Conservation (phyloP, 2,888 invertebrate species). For the Drosophila diplacantha region DNA sequence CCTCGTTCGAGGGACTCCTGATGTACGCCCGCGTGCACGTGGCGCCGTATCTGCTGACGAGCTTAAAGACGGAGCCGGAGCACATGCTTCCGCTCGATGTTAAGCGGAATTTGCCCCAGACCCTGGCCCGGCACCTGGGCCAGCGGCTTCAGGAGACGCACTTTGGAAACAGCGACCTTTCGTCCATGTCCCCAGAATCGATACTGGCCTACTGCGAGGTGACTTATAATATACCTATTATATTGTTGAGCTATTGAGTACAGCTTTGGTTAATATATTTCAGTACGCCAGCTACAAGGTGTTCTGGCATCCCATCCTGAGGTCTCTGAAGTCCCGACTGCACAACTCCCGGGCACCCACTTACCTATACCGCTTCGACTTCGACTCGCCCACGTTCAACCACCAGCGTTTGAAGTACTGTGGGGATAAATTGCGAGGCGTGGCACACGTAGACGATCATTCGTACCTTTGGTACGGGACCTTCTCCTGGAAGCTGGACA, state of each 20-base stretch:
- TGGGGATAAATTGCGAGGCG: conserved; percentile 69
- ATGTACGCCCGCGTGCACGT: conserved; percentile 65
- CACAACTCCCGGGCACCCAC: conserved; percentile 59
- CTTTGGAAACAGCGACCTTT: conserved; percentile 57
- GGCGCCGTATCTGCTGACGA: conserved; percentile 61
- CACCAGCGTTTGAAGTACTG: conserved; percentile 72
- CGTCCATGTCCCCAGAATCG: conserved; percentile 66
- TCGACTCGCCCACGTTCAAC: conserved; percentile 76
- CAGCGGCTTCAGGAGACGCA: conserved; percentile 49
- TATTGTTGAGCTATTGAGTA: not conserved
- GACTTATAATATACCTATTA: conserved; percentile 1
- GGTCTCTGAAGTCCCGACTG: conserved; percentile 62
- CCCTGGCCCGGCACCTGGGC: conserved; percentile 56
- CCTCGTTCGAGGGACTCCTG: conserved; percentile 74
- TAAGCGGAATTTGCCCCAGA: conserved; percentile 48
- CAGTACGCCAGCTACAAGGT: conserved; percentile 74
- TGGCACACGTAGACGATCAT: conserved; percentile 76
- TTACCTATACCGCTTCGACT: conserved; percentile 76
- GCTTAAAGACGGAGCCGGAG: conserved; percentile 61
- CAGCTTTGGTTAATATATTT: conserved; percentile 15
- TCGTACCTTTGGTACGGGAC: conserved; percentile 75
- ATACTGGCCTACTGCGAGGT: conserved; percentile 74
- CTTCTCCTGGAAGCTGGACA: conserved; percentile 67
- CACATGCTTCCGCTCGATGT: conserved; percentile 69
- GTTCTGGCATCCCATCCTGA: conserved; percentile 75